Conservation (phyloP, 2,888 invertebrate genomes). For the Plebejus melissa region DNA sequence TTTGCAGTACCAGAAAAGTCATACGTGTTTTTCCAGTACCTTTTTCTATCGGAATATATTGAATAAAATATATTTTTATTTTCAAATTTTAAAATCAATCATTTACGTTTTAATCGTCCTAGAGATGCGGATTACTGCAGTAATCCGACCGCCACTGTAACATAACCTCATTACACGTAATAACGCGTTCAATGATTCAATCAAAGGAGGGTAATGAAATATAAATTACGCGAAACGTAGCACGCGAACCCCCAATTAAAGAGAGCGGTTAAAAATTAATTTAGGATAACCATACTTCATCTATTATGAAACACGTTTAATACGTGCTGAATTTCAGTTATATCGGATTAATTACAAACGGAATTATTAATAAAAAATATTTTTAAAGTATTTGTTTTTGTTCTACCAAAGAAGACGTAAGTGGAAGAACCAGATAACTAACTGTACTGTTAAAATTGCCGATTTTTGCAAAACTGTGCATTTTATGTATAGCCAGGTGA, state of each 20-base stretch:
- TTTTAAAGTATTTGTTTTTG: no score
- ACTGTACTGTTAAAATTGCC: no score
- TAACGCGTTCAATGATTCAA: conserved; percentile 30
- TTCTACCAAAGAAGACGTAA: no score
- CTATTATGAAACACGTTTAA: conserved; percentile 32
- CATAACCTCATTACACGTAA: conserved; percentile 28
- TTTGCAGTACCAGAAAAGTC: no score
- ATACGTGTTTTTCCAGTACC: no score
- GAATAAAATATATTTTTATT: no score
- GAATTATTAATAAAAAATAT: neutral
- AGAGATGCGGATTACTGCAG: neutral
- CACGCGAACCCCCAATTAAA: conserved; percentile 67
- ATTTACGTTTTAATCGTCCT: neutral
- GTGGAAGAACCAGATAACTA: no score
- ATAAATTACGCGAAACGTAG: conserved; percentile 53
- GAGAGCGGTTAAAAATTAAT: conserved; percentile 66
- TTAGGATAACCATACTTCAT: conserved; percentile 38
- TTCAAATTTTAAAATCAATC: no score
- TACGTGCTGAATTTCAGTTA: conserved; percentile 21
- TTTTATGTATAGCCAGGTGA: no score
- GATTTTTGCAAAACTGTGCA: no score
- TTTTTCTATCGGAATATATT: no score
- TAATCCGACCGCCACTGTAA: conserved; percentile 14
- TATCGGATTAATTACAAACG: conserved; percentile 2
- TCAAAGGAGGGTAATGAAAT: conserved; percentile 31